Conservation (phyloP, 2,113 vertebrate species). For the Cebidichthys violaceus region DNA sequence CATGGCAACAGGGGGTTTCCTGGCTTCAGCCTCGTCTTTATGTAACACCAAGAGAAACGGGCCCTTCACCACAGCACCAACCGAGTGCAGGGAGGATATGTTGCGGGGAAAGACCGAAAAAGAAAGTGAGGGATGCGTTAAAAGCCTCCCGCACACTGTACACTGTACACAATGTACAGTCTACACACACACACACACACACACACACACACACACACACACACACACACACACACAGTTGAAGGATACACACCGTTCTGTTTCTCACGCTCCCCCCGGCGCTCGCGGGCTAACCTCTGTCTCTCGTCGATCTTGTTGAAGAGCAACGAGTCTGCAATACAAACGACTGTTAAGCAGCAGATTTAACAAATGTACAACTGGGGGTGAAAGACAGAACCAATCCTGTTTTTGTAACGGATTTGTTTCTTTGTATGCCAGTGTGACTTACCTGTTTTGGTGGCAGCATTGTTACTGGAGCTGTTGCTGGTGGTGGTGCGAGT, state of each 20-base stretch:
- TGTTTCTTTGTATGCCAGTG: neutral
- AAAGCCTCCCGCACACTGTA: neutral
- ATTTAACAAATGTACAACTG: neutral
- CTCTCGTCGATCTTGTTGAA: constrained; percentile 93
- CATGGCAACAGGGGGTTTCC: constrained; percentile 68
- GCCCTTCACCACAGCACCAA: constrained; percentile 66
- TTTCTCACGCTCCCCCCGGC: constrained; percentile 92
- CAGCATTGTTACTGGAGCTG: constrained; percentile 70
- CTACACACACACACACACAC: constrained; percentile 1
- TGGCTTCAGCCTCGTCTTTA: constrained; percentile 70
- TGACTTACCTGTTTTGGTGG: constrained; percentile 84
- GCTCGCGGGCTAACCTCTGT: constrained; percentile 91
- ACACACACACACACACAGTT: constrained; percentile 10
- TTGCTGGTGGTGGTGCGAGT: constrained; percentile 56
- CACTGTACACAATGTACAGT: neutral
- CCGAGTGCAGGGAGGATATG: constrained; percentile 53
- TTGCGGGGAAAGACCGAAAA: constrained; percentile 16
- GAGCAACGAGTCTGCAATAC: constrained; percentile 85
- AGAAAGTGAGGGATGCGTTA: constrained; percentile 7
- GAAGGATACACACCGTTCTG: constrained; percentile 86
- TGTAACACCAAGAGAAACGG: constrained; percentile 66
- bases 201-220: constrained; percentile 16
- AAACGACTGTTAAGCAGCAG: constrained; percentile 38
- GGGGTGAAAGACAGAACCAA: neutral
- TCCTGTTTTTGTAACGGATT: neutral